A percentile compares a stretch with the other conserved stretches of the same genome.
Conservation (phyloP, 2,888 invertebrate species). For the Drosophila mimetica region DNA sequence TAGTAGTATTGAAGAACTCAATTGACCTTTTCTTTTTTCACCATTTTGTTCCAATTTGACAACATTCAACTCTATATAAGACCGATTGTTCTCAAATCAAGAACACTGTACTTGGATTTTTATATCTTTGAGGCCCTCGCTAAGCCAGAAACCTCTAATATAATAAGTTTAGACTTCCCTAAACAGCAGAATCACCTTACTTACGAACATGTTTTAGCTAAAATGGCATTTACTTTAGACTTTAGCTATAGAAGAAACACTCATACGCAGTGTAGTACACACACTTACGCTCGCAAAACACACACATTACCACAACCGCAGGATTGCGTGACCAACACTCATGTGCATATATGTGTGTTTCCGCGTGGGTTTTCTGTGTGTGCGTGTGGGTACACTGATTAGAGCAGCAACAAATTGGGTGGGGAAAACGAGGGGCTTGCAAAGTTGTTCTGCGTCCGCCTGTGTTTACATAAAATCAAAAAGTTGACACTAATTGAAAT, state of each 20-base stretch:
- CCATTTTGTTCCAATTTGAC: too few relatives aligned
- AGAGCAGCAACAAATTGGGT: neutral
- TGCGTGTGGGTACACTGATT: slow-evolving; percentile 25
- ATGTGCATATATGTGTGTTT: slow-evolving; percentile 40
- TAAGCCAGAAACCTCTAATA: too few relatives aligned
- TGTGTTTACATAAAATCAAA: slow-evolving; percentile 56
- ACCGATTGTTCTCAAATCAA: too few relatives aligned
- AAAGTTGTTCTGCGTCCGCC: slow-evolving; percentile 8
- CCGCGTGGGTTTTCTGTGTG: slow-evolving; percentile 22
- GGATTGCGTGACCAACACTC: slow-evolving; percentile 71
- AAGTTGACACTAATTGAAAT: slow-evolving; percentile 77
- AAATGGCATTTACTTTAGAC: neutral
- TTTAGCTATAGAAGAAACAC: slow-evolving; percentile 9
- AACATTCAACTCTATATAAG: too few relatives aligned
- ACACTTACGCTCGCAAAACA: neutral
- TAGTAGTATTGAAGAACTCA: too few relatives aligned
- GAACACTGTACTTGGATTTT: too few relatives aligned
- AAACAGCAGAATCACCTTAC: too few relatives aligned
- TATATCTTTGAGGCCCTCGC: too few relatives aligned
- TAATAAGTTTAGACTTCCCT: too few relatives aligned
- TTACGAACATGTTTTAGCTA: neutral
- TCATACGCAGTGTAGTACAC: slow-evolving; percentile 22
- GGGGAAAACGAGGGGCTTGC: neutral
- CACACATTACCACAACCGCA: slow-evolving; percentile 40
- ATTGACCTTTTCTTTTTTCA: too few relatives aligned